phyloP scores from a whole-genome alignment of 2,113 vertebrate species.

The Phalacrocorax carbo region DNA sequence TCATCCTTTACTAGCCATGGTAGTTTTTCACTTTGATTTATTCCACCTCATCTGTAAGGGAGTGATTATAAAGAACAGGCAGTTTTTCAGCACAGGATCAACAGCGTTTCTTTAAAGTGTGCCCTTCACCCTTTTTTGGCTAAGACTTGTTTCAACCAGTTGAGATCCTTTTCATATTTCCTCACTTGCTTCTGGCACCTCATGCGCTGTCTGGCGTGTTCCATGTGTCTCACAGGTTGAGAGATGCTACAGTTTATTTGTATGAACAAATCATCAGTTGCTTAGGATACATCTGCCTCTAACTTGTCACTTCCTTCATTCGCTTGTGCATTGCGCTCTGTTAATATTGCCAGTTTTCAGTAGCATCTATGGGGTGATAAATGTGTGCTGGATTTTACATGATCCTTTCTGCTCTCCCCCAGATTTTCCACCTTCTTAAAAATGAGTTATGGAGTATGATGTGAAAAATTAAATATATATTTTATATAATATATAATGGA shows the following conservation, averaged over 20 bases:
- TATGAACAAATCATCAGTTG: neutral
- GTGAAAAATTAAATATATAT: neutral
- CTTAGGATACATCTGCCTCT: neutral
- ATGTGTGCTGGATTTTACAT: neutral
- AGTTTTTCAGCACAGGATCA: neutral
- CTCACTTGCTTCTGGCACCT: neutral
- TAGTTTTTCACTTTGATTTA: neutral
- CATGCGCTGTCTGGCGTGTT: neutral
- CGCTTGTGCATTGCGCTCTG: neutral
- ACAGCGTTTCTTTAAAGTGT: neutral
- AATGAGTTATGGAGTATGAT: neutral
- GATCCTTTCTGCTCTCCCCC: neutral
- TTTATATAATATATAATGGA: neutral
- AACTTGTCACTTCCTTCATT: neutral
- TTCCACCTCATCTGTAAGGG: neutral
- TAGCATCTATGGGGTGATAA: neutral
- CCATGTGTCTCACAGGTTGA: neutral
- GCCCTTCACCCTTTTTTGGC: neutral
- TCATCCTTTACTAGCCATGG: neutral
- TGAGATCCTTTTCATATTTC: neutral
- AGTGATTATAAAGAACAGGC: neutral
- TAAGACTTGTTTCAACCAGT: neutral
- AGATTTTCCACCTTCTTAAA: neutral
- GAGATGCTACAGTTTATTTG: neutral
- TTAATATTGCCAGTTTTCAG: neutral